phyloP scores from a whole-genome alignment of 2,113 vertebrate genomes.

The Odocoileus virginianus region DNA sequence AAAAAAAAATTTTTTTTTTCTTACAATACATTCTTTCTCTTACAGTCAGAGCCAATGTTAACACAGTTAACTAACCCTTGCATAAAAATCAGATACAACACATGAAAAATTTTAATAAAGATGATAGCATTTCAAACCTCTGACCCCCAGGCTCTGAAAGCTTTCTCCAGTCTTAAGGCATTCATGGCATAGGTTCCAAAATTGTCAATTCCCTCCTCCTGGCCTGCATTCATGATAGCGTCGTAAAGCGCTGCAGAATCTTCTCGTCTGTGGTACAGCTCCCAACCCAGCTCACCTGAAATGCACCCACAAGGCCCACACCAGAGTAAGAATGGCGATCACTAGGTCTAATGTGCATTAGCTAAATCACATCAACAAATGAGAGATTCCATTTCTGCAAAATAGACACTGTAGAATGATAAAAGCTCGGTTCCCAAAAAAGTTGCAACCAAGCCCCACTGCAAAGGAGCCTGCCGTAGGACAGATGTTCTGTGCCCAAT shows the following conservation, averaged over 20 bases:
- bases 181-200: conserved; percentile 95
- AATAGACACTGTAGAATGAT: not conserved
- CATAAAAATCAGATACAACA: not conserved
- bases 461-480: not conserved
- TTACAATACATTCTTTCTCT: not conserved
- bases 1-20: not conserved
- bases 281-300: conserved; percentile 97
- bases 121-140: conserved; percentile 84
- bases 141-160: conserved; percentile 95
- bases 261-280: conserved; percentile 90
- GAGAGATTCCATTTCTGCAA: not conserved
- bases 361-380: not conserved
- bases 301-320: not conserved
- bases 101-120: not conserved
- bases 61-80: not conserved
- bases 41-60: not conserved
- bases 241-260: conserved; percentile 86
- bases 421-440: not conserved
- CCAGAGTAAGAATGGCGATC: not conserved
- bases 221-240: conserved; percentile 90
- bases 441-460: not conserved
- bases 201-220: conserved; percentile 92
- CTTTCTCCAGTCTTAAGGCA: conserved; percentile 93
- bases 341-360: not conserved
- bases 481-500: not conserved